Base-by-base conservation (phyloP, 2,888 invertebrate genomes). In the Mesorhabditis belari region DNA sequence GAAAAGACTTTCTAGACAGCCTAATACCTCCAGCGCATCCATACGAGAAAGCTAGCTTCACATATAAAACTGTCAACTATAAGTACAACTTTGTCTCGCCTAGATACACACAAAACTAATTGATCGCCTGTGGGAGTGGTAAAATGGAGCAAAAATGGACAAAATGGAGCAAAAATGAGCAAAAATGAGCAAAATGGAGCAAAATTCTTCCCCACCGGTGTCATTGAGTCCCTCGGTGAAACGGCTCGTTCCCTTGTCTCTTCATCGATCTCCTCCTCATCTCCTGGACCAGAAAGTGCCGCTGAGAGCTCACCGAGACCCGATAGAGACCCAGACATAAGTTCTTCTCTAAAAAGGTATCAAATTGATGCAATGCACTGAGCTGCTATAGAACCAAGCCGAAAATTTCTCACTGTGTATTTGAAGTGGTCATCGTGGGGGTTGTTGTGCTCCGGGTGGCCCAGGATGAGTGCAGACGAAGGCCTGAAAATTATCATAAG, bases 191-290 rank as follows among this genome's bases (percentile, higher is more conserved):
- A n/a, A n/a, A n/a, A n/a, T n/a, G n/a, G n/a, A n/a, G n/a, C n/a
- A n/a, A n/a, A n/a, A n/a, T n/a, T n/a, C n/a, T n/a, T n/a, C n/a
- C n/a, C n/a, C n/a, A n/a, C 23, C 17, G 27, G 49, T 12, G 55
- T n/a, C 17, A 21, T 4, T 5, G 60, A 21, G 17, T 35, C 25
- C n/a, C 35, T 23, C 0, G 21, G 55, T 9, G 50, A 35, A 12
- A 67, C 51, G 5, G 61, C 58, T 19, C 55, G 50, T 21, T 65
- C 71, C n/a, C 57, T 55, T 9, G 60, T 61, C 25, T 55, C 25
- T 4, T 58, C 62, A 5, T 67, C 51, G n/a, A 67, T 63, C 5
- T 70, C 69, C 25, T 67, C 65, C 27, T 73, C 73, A 21, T 64
- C 67, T 27, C 58, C 57, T 6, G 64, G 65, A 17, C 44, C 67